These are phyloP conservation scores for Uloborus diversus DNA, from an alignment of 1,140 invertebrate species.

Conservation along the genomic window DNA sequence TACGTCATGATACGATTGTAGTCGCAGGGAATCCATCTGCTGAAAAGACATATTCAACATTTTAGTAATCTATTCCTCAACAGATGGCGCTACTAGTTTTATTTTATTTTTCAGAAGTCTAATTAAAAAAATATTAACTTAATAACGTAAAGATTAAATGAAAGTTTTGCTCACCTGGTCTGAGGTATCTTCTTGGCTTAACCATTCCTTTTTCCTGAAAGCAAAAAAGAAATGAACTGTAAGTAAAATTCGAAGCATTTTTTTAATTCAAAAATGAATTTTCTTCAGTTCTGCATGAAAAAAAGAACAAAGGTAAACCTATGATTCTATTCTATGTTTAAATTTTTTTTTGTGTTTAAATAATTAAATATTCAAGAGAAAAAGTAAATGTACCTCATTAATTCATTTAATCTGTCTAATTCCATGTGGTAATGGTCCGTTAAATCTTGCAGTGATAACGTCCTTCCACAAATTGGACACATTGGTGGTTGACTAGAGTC, in stretches of 20 bases:
- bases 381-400: slow-evolving; percentile 54
- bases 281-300: no score
- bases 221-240: background rate
- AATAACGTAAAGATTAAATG: background rate
- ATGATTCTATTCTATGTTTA: no score
- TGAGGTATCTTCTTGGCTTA: slow-evolving; percentile 3
- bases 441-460: slow-evolving; percentile 76
- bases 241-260: background rate
- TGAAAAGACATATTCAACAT: background rate
- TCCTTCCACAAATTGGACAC: slow-evolving; percentile 82
- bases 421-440: slow-evolving; percentile 79
- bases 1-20: slow-evolving; percentile 33
- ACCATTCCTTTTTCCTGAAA: slow-evolving; percentile 49
- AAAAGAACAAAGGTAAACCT: no score
- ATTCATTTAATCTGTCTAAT: slow-evolving; percentile 74
- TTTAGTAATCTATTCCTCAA: background rate
- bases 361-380: no score
- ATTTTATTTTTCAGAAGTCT: background rate
- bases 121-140: background rate
- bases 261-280: background rate
- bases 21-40: background rate
- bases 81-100: background rate
- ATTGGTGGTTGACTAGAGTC: slow-evolving; percentile 43
- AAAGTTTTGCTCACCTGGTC: slow-evolving; percentile 18
- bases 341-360: no score